Base-by-base conservation (phyloP, 2,113 vertebrate genomes). In the Micronycteris hirsuta region DNA sequence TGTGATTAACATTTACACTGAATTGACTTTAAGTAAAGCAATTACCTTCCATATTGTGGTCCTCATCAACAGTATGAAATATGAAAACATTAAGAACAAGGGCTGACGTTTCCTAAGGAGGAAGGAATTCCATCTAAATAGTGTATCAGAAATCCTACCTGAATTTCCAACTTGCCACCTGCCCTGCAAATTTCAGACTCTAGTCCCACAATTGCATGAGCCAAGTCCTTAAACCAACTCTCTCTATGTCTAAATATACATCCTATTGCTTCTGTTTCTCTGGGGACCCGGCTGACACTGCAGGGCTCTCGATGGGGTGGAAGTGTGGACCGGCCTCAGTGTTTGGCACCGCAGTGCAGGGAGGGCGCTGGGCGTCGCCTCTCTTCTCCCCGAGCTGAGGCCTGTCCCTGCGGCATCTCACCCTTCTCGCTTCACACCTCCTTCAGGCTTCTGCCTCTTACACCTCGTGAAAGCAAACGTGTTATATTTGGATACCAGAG, bases 401-500 rank as follows among this genome's bases (percentile, higher is more conserved):
- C 70, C 74, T 45, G 2, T 38, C 43, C 28, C 17, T 1, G 61
- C 81, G 3, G 26, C 36, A 4, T 45, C 31, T 20, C 1, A 6
- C n/a, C 31, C 76, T 85, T 43, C 61, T 81, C 38, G 10, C 67
- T 78, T 89, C 28, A 20, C 58, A 76, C 82, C 67, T 82, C 47
- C 80, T 45, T 19, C 47, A 65, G 54, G 24, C 68, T 84, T 63
- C 89, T 83, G 61, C 28, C 58, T 87, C 43, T 80, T 26, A 12
- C 65, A 15, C 49, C 65, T 65, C 0, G 0, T 36, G 58, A 73
- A 80, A 86, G 49, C 54, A 91, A 83, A 71, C 9, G 5, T 58
- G 68, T 63, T 80, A 19, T 71, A 38, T 96, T 93, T 94, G 45
- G 77, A 43, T 38, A 4, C 43, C 52, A 10, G 4, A 78, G 92